These are phyloP conservation scores for Pleuronectes platessa DNA, from an alignment of 2,113 vertebrate genomes.

Conservation along the genomic window DNA sequence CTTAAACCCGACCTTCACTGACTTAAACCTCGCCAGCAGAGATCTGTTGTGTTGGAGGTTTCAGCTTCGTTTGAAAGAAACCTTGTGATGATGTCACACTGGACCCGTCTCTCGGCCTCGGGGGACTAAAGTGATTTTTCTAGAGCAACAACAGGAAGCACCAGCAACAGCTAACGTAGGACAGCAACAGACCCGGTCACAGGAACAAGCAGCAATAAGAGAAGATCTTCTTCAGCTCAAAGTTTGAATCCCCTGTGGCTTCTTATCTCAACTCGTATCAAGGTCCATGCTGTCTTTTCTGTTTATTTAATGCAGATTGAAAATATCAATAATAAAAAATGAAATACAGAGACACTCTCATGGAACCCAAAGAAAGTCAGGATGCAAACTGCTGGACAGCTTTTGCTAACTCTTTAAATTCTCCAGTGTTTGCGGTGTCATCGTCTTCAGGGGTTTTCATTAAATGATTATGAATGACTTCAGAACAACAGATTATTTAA, in stretches of 20 bases:
- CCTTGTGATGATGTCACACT: not conserved
- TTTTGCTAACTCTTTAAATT: conserved; percentile 77
- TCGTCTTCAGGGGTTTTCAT: conserved; percentile 78
- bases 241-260: conserved; percentile 30
- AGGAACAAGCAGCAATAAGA: conserved; percentile 32
- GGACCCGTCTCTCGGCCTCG: conserved; percentile 1
- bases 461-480: conserved; percentile 61
- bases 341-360: conserved; percentile 30
- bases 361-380: conserved; percentile 73
- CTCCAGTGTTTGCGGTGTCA: conserved; percentile 26
- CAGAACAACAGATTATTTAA: conserved; percentile 86
- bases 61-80: not conserved
- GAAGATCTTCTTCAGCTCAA: not conserved
- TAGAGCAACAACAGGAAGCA: conserved; percentile 8
- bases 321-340: not conserved
- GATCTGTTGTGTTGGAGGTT: too few species aligned
- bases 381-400: conserved; percentile 87
- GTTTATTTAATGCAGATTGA: conserved; percentile 23
- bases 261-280: not conserved
- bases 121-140: not conserved
- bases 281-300: not conserved
- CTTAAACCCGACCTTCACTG: not conserved
- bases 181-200: not conserved
- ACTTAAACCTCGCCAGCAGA: too few species aligned
- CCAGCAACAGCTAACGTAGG: conserved; percentile 2